Evolutionary conservation across 2,888 invertebrate species (phyloP).

Genomic region (Drosophila bunnanda): DNA sequence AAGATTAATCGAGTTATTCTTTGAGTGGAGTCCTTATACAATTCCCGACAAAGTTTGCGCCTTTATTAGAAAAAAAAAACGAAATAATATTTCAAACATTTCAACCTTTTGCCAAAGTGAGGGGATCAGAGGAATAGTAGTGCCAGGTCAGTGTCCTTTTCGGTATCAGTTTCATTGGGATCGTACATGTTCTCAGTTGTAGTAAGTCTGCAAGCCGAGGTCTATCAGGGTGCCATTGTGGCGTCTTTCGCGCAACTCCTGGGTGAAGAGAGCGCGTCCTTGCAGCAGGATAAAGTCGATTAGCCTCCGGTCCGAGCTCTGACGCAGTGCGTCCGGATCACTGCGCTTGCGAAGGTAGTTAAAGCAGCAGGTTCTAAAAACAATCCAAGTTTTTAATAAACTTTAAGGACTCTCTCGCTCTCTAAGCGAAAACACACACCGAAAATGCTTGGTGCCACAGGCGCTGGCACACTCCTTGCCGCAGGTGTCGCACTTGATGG

Average conservation of each 20-base stretch:
- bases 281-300: constrained; percentile 83
- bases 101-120: constrained; percentile 27
- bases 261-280: constrained; percentile 80
- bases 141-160: constrained; percentile 14
- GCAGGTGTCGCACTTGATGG: constrained; percentile 87
- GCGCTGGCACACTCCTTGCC: constrained; percentile 88
- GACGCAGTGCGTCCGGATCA: constrained; percentile 77
- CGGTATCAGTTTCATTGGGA: neutral
- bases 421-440: constrained; percentile 60
- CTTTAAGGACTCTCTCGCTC: neutral
- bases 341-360: constrained; percentile 88
- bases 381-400: neutral
- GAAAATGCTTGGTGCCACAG: constrained; percentile 88
- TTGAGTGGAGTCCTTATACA: neutral
- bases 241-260: constrained; percentile 67
- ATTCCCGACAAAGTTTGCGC: constrained; percentile 56
- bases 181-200: constrained; percentile 52
- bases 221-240: constrained; percentile 67
- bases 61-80: constrained; percentile 66
- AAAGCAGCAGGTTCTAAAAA: constrained; percentile 87
- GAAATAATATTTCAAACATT: constrained; percentile 73
- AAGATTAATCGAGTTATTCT: neutral
- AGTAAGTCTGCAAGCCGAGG: constrained; percentile 71
- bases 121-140: constrained; percentile 5
- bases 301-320: constrained; percentile 78